Evolutionary conservation across 2,888 invertebrate genomes (phyloP), one percentile per base, ranked within the genome.

Genomic region (Oegoconia quadripuncta): DNA sequence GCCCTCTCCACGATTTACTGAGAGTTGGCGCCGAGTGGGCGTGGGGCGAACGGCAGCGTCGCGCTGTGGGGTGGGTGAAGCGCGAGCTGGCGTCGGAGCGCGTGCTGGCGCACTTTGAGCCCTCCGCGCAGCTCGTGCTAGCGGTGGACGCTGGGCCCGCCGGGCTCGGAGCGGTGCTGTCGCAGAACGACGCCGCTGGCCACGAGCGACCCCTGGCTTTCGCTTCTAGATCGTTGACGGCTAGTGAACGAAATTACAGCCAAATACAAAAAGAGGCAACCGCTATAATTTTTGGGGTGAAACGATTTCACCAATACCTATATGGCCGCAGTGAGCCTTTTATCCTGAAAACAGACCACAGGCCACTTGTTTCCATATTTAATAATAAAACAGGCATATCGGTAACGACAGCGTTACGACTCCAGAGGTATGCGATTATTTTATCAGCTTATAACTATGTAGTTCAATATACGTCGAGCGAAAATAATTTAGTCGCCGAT

Each of bases 1-100:
- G 27, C 11, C 52, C 60, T 0, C 37, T 59, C 1, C 48, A 57
- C 39, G 33, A 39, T 17, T 15, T 52, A 15, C 25, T 42, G 12
- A 15, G 39, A 1, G 9, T 42, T 20, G 31, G 33, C 30, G 32
- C 31, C 2, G 28, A 42, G 25, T 47, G 44, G 40, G 27, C 37
- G 15, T 46, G 46, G 40, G 29, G 34, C 11, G 31, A 25, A 2
- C 27, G 29, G 7, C 46, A 49, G 6, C 33, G 27, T 8, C 13
- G 14, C 3, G 42, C 41, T 15, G 30, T 44, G 15, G 4, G 27
- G 1, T 5, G 1, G 4, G 27, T 48, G 2, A 43, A 42, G 34
- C 11, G 26, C n/a, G 45, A 39, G 27, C 34, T 43, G 17, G 13
- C 23, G 5, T 31, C 38, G 5, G 42, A 38, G 13, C 34, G 31